These are phyloP conservation scores for Oreonectes daqikongensis DNA, from an alignment of 2,797 vertebrate species.

Conservation along the genomic window DNA sequence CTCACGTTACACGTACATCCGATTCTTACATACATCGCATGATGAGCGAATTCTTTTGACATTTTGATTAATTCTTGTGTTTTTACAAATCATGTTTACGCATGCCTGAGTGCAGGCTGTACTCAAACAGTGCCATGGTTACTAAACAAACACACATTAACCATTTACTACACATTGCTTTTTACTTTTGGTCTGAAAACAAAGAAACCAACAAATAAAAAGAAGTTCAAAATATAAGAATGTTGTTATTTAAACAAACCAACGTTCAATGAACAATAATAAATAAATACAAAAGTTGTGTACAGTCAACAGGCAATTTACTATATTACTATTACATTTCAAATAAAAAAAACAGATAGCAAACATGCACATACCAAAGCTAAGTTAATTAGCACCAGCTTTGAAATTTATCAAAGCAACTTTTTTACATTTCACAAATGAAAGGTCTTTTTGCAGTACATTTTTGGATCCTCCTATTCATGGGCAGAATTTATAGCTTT, in stretches of 20 bases:
- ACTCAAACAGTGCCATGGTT: constrained; percentile 16
- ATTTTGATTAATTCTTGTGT: not conserved
- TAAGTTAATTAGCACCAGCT: not conserved
- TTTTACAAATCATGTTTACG: not conserved
- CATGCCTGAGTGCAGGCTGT: not conserved
- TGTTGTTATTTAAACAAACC: not conserved
- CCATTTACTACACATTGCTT: not conserved
- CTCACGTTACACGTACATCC: not conserved
- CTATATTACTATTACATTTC: not conserved
- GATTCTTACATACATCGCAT: not conserved
- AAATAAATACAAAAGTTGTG: constrained; percentile 12
- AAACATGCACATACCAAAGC: not conserved
- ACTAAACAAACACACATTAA: constrained; percentile 37
- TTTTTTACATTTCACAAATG: not conserved
- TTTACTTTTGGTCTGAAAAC: not conserved
- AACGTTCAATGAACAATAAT: not conserved
- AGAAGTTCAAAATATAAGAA: not conserved
- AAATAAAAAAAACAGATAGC: not conserved
- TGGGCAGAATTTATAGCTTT: constrained; percentile 70
- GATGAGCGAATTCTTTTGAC: not conserved
- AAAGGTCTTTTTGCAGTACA: not conserved
- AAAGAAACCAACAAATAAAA: not conserved
- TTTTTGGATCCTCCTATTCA: constrained; percentile 47
- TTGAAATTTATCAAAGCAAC: not conserved
- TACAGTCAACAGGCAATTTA: not conserved